phyloP scores from a whole-genome alignment of 2,113 vertebrate species.

The Muntiacus reevesi region DNA sequence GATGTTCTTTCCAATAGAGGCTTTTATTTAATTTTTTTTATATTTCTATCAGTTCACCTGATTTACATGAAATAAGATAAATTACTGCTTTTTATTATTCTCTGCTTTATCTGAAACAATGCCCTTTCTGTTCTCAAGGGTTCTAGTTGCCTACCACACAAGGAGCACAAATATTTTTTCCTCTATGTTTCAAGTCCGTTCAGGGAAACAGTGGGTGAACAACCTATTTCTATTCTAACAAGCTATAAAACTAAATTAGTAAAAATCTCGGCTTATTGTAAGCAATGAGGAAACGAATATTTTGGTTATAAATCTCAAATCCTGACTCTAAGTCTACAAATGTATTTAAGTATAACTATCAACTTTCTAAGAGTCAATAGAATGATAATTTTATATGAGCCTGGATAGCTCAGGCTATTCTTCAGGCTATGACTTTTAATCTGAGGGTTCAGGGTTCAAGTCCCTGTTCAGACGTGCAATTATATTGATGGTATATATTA shows the following conservation, averaged over 20 bases:
- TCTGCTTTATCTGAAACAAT: slow-evolving; percentile 9
- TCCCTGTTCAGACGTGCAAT: no score
- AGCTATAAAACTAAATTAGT: slow-evolving; percentile 14
- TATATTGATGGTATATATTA: neutral
- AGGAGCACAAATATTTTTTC: neutral
- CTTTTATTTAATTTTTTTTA: neutral
- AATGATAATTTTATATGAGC: neutral
- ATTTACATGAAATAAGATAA: neutral
- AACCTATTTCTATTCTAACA: slow-evolving; percentile 23
- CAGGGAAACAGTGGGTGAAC: neutral
- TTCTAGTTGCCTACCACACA: neutral
- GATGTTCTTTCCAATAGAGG: neutral
- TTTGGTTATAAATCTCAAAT: slow-evolving; percentile 37
- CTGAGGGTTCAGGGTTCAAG: no score
- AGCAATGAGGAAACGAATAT: neutral
- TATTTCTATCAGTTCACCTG: slow-evolving; percentile 26
- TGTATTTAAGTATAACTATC: neutral
- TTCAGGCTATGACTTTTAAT: no score
- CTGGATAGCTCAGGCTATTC: no score
- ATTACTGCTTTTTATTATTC: neutral
- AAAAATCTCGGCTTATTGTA: neutral
- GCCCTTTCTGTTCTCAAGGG: slow-evolving; percentile 8
- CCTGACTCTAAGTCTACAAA: neutral
- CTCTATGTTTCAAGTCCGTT: slow-evolving; percentile 17
- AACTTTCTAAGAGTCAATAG: slow-evolving; percentile 21